These are phyloP conservation scores for Dromiciops gliroides DNA, from an alignment of 2,113 vertebrate species.

Conservation along the genomic window DNA sequence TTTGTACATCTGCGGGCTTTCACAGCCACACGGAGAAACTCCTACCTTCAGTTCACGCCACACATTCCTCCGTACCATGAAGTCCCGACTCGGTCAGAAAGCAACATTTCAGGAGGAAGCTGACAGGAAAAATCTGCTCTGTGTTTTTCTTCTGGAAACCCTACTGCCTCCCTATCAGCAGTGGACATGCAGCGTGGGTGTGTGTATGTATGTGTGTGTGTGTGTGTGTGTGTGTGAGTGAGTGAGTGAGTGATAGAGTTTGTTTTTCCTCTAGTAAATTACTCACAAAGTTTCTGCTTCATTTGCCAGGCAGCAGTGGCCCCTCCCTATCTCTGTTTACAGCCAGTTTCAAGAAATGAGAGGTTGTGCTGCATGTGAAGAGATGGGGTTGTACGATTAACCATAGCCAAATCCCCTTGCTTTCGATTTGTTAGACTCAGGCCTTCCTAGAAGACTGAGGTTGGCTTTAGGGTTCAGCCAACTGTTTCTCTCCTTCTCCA, in stretches of 20 bases:
- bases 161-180: constrained; percentile 9
- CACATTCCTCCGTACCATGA: background rate
- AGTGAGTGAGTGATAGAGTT: constrained; percentile 26
- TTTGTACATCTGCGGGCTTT: background rate
- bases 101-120: background rate
- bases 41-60: constrained; percentile 63
- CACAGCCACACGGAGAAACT: background rate
- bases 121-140: rapidly evolving
- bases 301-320: constrained; percentile 72
- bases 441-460: background rate
- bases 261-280: constrained; percentile 78
- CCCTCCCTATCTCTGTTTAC: constrained; percentile 84
- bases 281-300: constrained; percentile 79
- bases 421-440: background rate
- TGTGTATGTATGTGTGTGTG: background rate
- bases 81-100: background rate
- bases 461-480: background rate
- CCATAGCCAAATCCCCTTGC: background rate
- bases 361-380: constrained; percentile 46
- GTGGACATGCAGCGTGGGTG: background rate
- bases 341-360: constrained; percentile 69
- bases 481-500: background rate
- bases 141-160: background rate
- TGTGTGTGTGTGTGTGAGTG: background rate
- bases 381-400: background rate